Evolutionary conservation across 2,888 invertebrate genomes (phyloP).

Genomic region (Archips crataeganus): DNA sequence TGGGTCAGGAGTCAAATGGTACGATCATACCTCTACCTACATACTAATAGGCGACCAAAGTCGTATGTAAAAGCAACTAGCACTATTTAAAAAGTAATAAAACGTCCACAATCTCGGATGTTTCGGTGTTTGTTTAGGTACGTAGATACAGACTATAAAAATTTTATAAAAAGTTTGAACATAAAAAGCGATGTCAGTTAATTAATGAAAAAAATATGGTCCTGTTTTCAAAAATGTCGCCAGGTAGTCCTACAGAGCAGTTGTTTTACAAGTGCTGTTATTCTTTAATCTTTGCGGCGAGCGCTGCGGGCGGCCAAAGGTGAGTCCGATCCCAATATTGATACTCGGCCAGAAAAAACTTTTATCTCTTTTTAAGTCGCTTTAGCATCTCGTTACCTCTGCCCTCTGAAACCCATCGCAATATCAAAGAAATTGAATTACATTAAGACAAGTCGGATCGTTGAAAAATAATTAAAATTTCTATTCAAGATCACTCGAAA

Average conservation of each 20-base stretch:
- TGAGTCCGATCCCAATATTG: constrained; percentile 19
- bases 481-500: constrained; percentile 17
- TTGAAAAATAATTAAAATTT: constrained; percentile 50
- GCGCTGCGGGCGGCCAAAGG: neutral
- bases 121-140: neutral
- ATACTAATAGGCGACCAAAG: neutral
- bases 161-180: neutral
- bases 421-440: constrained; percentile 52
- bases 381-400: constrained; percentile 59
- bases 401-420: constrained; percentile 50
- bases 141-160: neutral
- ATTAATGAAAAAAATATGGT: neutral
- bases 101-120: neutral
- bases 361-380: constrained; percentile 54
- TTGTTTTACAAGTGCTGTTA: constrained; percentile 33
- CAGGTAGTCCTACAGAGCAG: neutral
- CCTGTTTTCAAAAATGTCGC: neutral
- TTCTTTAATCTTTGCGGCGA: constrained; percentile 37
- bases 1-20: too few species aligned
- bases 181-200: neutral
- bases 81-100: neutral
- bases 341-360: constrained; percentile 38
- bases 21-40: neutral
- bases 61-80: neutral
- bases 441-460: constrained; percentile 49